Percentiles rank a stretch among this genome's conserved stretches.
Conservation (phyloP, 2,113 vertebrate species). For the Bubo scandiacus region DNA sequence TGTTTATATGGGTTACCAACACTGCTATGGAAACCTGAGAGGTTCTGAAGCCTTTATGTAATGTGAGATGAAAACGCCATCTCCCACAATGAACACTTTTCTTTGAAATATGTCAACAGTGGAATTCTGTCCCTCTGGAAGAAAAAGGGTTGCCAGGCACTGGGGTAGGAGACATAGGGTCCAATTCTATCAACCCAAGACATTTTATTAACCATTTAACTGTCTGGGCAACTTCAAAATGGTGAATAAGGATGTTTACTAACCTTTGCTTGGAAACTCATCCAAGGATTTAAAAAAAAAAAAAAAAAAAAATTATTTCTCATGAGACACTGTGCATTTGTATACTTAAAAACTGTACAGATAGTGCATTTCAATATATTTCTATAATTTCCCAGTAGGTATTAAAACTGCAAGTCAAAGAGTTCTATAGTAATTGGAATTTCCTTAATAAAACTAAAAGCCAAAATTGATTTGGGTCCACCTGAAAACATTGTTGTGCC, state of each 20-base stretch:
- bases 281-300: background rate
- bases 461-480: background rate
- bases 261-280: background rate
- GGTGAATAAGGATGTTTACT: background rate
- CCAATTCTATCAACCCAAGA: background rate
- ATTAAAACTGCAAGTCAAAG: background rate
- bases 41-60: constrained; percentile 1
- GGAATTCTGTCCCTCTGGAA: background rate
- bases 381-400: background rate
- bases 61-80: background rate
- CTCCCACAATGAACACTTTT: background rate
- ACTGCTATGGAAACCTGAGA: constrained; percentile 47
- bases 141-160: background rate
- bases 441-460: background rate
- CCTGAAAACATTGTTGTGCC: background rate
- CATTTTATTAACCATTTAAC: background rate
- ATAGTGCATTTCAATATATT: background rate
- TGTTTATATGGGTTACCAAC: background rate
- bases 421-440: background rate
- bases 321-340: background rate
- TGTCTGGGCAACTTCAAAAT: background rate
- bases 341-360: background rate
- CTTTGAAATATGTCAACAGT: background rate
- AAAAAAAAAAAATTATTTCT: background rate
- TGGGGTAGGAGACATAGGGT: background rate